Evolutionary conservation across 2,113 vertebrate genomes (phyloP), one percentile per base, ranked within the genome.

Genomic region (Pachypanchax playfairii): DNA sequence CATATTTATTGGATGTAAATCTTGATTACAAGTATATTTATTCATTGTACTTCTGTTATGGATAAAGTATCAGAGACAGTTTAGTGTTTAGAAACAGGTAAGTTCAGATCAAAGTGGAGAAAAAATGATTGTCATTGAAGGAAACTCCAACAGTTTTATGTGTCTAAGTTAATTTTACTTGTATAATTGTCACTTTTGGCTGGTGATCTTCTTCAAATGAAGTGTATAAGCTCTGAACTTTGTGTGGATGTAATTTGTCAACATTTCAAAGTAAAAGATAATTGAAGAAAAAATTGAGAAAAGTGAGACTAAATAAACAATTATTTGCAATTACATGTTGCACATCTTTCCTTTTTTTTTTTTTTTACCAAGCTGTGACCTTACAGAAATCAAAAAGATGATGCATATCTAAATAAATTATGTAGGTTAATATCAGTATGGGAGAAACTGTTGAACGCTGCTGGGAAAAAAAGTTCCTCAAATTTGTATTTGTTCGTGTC

Each of bases 1-100:
- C 73, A 70, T 65, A 74, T 75, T 77, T 88, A 81, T 28, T 84
- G 64, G 73, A 73, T 84, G 77, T 85, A 62, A 75, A 54, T 76
- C 64, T 82, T 47, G 35, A 87, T 84, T 86, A 83, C 87, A 87
- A 26, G 70, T 83, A 74, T 85, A 87, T 77, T 84, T 82, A 65
- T 82, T 68, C 38, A 20, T n/a, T 42, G 52, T 63, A 65, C 65
- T 73, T 77, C 56, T 82, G 48, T 73, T 68, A 18, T 73, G 48
- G 54, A 20, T 65, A 43, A 28, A 59, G 17, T 58, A 21, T 72
- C 6, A 36, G 26, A n/a, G 25, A 29, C 38, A 26, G 17, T 28
- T 10, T 60, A 35, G 18, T 25, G 26, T 77, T 21, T 70, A 39
- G 36, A 68, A 56, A 18, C 64, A 75, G 80, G 73, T 87, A 53